Conservation (phyloP, 2,113 vertebrate species). For the Thamnophis sirtalis region DNA sequence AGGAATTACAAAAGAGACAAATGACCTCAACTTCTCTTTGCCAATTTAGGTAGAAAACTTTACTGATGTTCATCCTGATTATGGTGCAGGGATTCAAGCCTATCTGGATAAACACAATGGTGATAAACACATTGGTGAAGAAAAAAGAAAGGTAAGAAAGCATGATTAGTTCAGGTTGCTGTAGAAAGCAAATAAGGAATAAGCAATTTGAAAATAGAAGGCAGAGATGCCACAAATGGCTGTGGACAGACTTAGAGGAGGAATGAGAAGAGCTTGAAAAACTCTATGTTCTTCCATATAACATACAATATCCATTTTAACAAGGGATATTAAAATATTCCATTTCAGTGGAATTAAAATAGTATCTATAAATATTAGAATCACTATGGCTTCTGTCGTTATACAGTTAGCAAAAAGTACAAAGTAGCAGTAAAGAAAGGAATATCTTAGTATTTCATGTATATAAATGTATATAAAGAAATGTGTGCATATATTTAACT, state of each 20-base stretch:
- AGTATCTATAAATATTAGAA: not conserved
- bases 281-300: not conserved
- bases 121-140: constrained; percentile 77
- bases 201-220: not conserved
- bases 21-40: not conserved
- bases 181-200: not conserved
- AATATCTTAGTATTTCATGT: not conserved
- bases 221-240: not conserved
- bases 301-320: not conserved
- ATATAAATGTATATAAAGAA: not conserved
- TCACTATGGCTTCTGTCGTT: not conserved
- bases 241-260: not conserved
- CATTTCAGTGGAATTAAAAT: not conserved
- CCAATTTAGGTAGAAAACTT: constrained; percentile 82
- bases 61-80: constrained; percentile 79
- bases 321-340: not conserved
- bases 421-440: not conserved
- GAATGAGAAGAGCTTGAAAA: not conserved
- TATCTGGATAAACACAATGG: constrained; percentile 80
- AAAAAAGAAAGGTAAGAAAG: constrained; percentile 70
- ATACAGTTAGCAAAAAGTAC: not conserved
- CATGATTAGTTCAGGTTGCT: not conserved
- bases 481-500: not conserved
- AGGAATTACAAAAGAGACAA: not conserved
- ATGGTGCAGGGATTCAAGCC: constrained; percentile 76